These are phyloP conservation scores for Aphrophora alni DNA, from an alignment of 2,888 invertebrate genomes.

Conservation along the genomic window DNA sequence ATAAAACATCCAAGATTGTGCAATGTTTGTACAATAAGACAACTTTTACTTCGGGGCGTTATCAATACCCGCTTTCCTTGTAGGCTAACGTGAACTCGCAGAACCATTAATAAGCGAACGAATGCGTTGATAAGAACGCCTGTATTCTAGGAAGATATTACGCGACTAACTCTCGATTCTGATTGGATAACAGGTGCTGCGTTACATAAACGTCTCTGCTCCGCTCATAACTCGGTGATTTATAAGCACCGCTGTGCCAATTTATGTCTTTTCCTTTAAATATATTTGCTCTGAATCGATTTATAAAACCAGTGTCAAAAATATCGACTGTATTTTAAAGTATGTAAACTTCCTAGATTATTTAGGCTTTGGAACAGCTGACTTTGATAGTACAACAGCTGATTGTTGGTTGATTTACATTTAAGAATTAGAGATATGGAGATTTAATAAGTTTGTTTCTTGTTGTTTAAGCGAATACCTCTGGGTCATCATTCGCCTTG, in stretches of 20 bases:
- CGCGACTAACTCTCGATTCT: neutral
- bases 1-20: too few relatives aligned
- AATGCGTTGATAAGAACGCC: neutral
- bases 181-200: slow-evolving; percentile 6
- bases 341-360: neutral
- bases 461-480: too few relatives aligned
- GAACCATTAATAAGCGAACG: neutral
- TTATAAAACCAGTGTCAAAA: neutral
- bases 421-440: too few relatives aligned
- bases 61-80: too few relatives aligned
- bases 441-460: too few relatives aligned
- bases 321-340: neutral
- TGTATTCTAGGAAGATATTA: neutral
- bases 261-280: neutral
- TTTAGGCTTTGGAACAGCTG: neutral
- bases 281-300: neutral
- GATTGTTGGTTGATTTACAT: too few relatives aligned
- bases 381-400: too few relatives aligned
- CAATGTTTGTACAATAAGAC: too few relatives aligned
- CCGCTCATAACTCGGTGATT: neutral
- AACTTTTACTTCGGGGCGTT: neutral
- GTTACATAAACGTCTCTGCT: neutral
- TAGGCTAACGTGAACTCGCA: neutral
- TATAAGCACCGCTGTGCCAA: neutral
- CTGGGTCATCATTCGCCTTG: too few relatives aligned